Conservation (phyloP, 2,113 vertebrate species). For the Probosciger aterrimus region DNA sequence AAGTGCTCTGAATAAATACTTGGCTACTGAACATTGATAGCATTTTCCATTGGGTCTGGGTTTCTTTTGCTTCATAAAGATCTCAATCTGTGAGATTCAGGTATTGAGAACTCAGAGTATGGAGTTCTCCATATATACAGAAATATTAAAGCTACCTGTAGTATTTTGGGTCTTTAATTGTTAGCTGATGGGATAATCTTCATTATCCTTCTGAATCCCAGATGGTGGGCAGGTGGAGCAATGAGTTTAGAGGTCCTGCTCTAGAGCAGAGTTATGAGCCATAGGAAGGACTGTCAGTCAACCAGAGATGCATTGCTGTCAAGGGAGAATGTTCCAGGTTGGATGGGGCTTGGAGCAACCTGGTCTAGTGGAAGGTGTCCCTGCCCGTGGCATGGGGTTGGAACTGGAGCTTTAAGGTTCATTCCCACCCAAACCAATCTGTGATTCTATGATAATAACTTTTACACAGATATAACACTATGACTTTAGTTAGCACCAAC, state of each 20-base stretch:
- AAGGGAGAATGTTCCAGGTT: background rate
- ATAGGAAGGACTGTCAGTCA: background rate
- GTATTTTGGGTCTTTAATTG: background rate
- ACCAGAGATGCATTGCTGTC: background rate
- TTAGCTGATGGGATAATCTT: background rate
- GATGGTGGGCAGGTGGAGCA: accelerated
- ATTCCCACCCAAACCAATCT: background rate
- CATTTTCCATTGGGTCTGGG: background rate
- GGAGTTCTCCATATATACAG: background rate
- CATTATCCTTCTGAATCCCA: background rate
- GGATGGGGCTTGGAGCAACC: background rate
- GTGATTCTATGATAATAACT: background rate
- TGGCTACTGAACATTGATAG: background rate
- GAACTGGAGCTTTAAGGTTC: background rate
- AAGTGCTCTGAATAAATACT: background rate
- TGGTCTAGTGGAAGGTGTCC: background rate
- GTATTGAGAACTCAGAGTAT: background rate
- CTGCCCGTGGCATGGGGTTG: background rate
- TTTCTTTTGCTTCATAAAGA: background rate
- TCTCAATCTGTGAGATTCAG: background rate
- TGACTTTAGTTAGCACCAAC: background rate
- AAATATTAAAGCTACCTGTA: background rate
- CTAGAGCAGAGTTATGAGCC: background rate
- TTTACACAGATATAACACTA: background rate
- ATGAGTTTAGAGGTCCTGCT: background rate